Evolutionary conservation across 1,140 invertebrate genomes (phyloP), one percentile per base, ranked within the genome.

Genomic region (Microplitis demolitor): DNA sequence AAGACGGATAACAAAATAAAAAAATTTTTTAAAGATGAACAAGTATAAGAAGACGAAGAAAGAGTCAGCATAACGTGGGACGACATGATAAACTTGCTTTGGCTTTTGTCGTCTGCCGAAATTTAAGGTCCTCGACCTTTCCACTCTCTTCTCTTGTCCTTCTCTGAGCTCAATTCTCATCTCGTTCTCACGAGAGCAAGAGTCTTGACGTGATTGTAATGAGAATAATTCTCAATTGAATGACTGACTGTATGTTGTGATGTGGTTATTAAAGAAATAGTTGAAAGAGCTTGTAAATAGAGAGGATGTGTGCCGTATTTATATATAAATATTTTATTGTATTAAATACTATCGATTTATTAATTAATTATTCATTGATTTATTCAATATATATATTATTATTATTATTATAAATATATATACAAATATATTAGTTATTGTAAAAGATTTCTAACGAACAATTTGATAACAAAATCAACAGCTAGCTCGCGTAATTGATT

Each of bases 261-360:
- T 53, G 60, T 54, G 69, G 66, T 45, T 45, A 69, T 71, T 66
- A 54, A 16, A 39, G 24, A 53, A 51, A 66, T 6, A 35, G 9
- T 1, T 6, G 69, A 66, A 79, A 72, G 67, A 76, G 74, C 58
- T 77, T 84, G 80, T 85, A 86, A 74, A 85, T 86, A 85, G 76
- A 75, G 4, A 58, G 80, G 79, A 77, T 84, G 83, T 64, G 75
- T 84, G 82, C 75, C 81, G 78, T 84, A 85, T 85, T 82, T 84
- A 84, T 85, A 82, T 77, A 81, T 77, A 79, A 79, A 76, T 78
- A 68, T 76, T 69, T 53, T 64, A 68, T 76, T 69, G 53, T 64
- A 73, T 68, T 74, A 62, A 71, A 74, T 73, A 78, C 76, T 71
- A 73, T 74, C 73, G 62, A 37, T 74, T 74, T 74, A 77, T 67